A percentile compares a stretch with the other conserved stretches of the same genome.
phyloP scores from a whole-genome alignment of 2,113 vertebrate species.

The Hippopotamus amphibius region DNA sequence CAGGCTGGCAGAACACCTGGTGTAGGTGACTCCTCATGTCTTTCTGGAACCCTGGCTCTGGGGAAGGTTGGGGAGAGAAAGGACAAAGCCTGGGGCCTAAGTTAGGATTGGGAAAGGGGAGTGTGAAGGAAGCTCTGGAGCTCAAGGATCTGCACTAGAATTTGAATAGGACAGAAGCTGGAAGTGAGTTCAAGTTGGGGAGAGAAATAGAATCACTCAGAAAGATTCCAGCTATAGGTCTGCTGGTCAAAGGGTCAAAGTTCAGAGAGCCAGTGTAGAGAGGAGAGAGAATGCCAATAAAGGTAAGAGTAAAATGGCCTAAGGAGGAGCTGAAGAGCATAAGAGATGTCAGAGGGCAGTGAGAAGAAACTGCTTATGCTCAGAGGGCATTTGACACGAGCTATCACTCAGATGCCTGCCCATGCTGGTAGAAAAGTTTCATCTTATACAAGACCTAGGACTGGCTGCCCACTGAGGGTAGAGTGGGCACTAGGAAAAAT shows the following conservation, averaged over 20 bases:
- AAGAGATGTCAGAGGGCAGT: background rate
- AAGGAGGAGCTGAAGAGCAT: background rate
- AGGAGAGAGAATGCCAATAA: background rate
- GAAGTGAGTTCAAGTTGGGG: background rate
- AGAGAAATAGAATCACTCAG: background rate
- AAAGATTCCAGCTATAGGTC: background rate
- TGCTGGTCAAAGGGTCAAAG: background rate
- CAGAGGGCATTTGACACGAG: background rate
- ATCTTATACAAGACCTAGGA: background rate
- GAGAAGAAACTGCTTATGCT: background rate
- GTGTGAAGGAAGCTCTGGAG: background rate
- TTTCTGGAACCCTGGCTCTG: background rate
- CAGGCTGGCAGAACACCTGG: background rate
- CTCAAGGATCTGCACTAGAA: background rate
- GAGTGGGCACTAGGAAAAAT: background rate
- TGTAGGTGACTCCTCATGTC: background rate
- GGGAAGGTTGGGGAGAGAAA: background rate
- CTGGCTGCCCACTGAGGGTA: no score
- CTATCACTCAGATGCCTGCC: accelerated
- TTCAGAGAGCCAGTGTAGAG: background rate
- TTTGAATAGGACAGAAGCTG: background rate
- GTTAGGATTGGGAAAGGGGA: background rate
- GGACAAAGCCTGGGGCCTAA: background rate
- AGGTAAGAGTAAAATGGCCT: background rate
- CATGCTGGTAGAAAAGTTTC: background rate